A percentile compares a stretch with the other conserved stretches of the same genome.
phyloP scores from a whole-genome alignment of 2,888 invertebrate species.

The Nysson spinosus region DNA sequence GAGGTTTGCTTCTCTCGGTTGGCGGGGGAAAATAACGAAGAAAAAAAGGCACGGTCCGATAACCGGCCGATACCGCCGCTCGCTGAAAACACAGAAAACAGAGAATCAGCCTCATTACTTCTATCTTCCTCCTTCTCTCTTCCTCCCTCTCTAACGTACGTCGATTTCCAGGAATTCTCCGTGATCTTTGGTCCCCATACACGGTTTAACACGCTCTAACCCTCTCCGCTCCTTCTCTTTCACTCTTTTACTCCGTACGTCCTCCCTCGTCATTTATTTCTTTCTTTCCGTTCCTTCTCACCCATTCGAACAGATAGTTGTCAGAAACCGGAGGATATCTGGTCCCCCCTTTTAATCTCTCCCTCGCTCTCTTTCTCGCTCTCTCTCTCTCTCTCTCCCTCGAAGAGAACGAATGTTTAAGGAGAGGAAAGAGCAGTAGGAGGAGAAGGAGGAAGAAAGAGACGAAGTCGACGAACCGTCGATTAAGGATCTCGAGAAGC shows the following conservation, averaged over 20 bases:
- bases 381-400: conserved; percentile 18
- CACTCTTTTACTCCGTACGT: conserved; percentile 14
- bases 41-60: conserved; percentile 65
- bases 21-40: conserved; percentile 17
- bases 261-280: conserved; percentile 45
- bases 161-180: conserved; percentile 71
- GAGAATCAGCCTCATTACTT: conserved; percentile 75
- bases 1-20: conserved; percentile 5
- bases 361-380: too few relatives aligned
- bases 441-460: conserved; percentile 7
- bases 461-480: conserved; percentile 49
- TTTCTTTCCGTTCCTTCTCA: conserved; percentile 33
- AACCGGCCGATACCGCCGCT: conserved; percentile 70
- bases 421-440: too few relatives aligned
- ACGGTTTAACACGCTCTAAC: conserved; percentile 56
- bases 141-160: conserved; percentile 49
- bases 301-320: conserved; percentile 52
- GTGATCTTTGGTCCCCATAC: conserved; percentile 70
- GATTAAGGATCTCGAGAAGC: conserved; percentile 55
- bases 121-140: conserved; percentile 64
- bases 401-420: conserved; percentile 2
- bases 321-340: conserved; percentile 59
- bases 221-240: conserved; percentile 1
- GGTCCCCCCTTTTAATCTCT: conserved; percentile 26
- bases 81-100: conserved; percentile 74